Evolutionary conservation across 2,113 vertebrate species (phyloP).

Genomic region (Himantopus leucocephalus): DNA sequence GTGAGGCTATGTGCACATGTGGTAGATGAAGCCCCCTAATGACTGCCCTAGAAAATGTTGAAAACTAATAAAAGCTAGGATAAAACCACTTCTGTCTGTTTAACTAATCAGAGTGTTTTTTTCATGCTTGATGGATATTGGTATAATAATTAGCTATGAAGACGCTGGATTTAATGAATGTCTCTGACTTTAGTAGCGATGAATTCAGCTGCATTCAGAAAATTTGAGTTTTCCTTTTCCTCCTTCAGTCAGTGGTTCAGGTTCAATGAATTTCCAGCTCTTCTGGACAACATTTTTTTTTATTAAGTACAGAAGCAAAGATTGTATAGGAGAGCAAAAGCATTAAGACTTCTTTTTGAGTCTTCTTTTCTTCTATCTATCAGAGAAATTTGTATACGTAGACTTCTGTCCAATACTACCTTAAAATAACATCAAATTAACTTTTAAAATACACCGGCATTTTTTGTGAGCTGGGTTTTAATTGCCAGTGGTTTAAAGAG

Average conservation of each 20-base stretch:
- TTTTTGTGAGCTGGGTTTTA: not conserved
- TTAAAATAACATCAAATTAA: not conserved
- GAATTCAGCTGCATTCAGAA: not conserved
- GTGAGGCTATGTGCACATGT: not conserved
- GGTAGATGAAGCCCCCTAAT: not conserved
- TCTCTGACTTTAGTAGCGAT: not conserved
- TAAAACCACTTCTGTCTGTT: not conserved
- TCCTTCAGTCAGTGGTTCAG: not conserved
- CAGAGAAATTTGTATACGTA: not conserved
- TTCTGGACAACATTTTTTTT: not conserved
- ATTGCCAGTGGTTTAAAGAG: not conserved
- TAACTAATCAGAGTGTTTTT: not conserved
- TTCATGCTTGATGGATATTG: not conserved
- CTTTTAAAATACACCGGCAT: not conserved
- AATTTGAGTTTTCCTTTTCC: not conserved
- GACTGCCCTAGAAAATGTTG: not conserved
- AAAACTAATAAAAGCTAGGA: not conserved
- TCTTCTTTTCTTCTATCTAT: not conserved
- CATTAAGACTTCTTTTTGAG: not conserved
- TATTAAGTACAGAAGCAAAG: not conserved
- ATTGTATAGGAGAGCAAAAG: not conserved
- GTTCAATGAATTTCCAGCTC: not conserved
- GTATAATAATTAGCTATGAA: not conserved
- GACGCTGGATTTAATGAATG: not conserved
- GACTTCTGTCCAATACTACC: not conserved